These are phyloP conservation scores for Psammodynastes pulverulentus DNA, from an alignment of 2,113 vertebrate genomes.

Conservation along the genomic window DNA sequence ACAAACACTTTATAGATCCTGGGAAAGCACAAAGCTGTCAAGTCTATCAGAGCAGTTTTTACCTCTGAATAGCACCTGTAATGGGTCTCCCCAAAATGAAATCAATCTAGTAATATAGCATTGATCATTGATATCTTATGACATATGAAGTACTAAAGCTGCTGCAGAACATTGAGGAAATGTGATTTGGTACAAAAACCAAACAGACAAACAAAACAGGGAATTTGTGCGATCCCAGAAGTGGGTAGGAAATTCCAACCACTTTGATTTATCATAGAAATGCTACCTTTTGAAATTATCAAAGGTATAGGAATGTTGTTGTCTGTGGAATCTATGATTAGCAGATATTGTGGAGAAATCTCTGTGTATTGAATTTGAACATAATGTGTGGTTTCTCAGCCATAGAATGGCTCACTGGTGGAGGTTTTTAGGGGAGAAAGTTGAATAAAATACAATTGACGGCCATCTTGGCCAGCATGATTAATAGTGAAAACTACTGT, in stretches of 20 bases:
- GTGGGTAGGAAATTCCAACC: not conserved
- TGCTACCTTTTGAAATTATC: not conserved
- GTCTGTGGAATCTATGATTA: not conserved
- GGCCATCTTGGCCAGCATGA: not conserved
- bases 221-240: not conserved
- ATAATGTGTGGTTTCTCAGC: not conserved
- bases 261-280: not conserved
- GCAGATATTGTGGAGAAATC: not conserved
- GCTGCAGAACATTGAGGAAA: not conserved
- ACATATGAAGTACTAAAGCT: not conserved
- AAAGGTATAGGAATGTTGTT: not conserved
- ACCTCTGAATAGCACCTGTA: not conserved
- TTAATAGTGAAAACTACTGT: not conserved
- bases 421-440: not conserved
- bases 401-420: not conserved
- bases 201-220: not conserved
- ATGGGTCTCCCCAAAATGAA: fast-evolving
- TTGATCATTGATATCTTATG: not conserved
- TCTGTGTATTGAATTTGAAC: not conserved
- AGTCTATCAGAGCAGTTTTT: not conserved
- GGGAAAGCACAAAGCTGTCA: not conserved
- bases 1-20: not conserved
- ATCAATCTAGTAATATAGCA: not conserved
- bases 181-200: not conserved
- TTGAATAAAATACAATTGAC: not conserved